Percentiles rank a stretch among this genome's conserved stretches.
Evolutionary conservation across 2,797 vertebrate genomes (phyloP).

Genomic region (Semaprochilodus insignis): DNA sequence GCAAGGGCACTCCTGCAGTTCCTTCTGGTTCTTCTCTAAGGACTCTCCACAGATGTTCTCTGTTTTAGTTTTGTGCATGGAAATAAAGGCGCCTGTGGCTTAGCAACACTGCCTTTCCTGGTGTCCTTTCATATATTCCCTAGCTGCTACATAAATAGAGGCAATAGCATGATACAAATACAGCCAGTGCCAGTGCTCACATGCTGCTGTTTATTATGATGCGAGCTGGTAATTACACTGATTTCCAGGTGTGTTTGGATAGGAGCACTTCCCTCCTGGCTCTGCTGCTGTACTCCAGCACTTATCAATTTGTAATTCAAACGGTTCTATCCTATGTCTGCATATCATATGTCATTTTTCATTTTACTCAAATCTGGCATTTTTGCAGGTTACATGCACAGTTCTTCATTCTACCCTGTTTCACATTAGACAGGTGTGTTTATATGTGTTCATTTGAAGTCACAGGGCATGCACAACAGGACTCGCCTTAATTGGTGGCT

Average conservation of each 20-base stretch:
- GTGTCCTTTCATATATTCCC: constrained; percentile 31
- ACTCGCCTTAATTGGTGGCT: constrained; percentile 28
- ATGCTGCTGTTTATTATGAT: constrained; percentile 19
- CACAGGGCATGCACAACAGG: constrained; percentile 3
- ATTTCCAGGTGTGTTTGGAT: constrained; percentile 21
- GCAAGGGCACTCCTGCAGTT: constrained; percentile 25
- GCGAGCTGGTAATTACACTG: constrained; percentile 18
- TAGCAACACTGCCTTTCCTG: constrained; percentile 44
- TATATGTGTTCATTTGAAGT: constrained; percentile 6
- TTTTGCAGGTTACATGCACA: neutral
- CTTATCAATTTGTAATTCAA: no score
- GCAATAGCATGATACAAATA: neutral
- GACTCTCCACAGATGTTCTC: constrained; percentile 33
- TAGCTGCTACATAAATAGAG: constrained; percentile 20
- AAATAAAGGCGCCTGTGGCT: constrained; percentile 32
- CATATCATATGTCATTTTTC: no score
- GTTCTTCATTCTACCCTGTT: neutral
- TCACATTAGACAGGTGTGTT: constrained; percentile 1
- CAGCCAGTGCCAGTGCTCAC: constrained; percentile 21
- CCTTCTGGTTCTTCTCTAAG: constrained; percentile 37
- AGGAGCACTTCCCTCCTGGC: neutral
- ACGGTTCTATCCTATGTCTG: neutral
- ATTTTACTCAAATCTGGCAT: neutral
- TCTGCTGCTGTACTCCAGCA: neutral
- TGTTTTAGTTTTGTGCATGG: constrained; percentile 35